Evolutionary conservation across 2,113 vertebrate genomes (phyloP).

Genomic region (Clinocottus analis): DNA sequence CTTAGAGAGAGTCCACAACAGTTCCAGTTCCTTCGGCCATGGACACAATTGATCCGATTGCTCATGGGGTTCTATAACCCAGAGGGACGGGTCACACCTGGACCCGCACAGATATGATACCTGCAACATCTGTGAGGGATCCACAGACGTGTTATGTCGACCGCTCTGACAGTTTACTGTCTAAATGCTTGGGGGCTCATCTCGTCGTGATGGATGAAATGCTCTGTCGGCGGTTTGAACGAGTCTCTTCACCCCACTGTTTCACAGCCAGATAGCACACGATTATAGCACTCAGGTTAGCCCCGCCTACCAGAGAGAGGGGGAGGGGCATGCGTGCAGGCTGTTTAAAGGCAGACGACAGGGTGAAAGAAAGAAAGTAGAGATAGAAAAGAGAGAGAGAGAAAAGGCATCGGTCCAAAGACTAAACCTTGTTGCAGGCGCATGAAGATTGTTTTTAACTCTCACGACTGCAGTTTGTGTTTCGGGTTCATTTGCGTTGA

Average conservation of each 20-base stretch:
- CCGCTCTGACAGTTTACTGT: conserved; percentile 54
- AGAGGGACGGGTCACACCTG: conserved; percentile 20
- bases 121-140: conserved; percentile 20
- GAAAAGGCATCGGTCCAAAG: conserved; percentile 48
- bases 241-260: conserved; percentile 54
- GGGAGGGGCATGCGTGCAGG: conserved; percentile 54
- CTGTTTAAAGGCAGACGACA: conserved; percentile 47
- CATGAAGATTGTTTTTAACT: conserved; percentile 10
- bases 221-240: conserved; percentile 19
- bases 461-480: conserved; percentile 29
- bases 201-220: conserved; percentile 35
- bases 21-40: conserved; percentile 44
- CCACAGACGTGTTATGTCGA: too few relatives aligned
- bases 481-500: conserved; percentile 32
- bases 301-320: conserved; percentile 36
- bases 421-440: conserved; percentile 22
- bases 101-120: conserved; percentile 32
- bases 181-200: conserved; percentile 49
- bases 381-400: conserved; percentile 25
- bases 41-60: conserved; percentile 41
- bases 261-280: conserved; percentile 55
- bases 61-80: conserved; percentile 19
- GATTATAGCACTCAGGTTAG: conserved; percentile 51
- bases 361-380: conserved; percentile 13
- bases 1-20: conserved; percentile 69